phyloP scores from a whole-genome alignment of 1,140 invertebrate species.

The Heliconius congener region DNA sequence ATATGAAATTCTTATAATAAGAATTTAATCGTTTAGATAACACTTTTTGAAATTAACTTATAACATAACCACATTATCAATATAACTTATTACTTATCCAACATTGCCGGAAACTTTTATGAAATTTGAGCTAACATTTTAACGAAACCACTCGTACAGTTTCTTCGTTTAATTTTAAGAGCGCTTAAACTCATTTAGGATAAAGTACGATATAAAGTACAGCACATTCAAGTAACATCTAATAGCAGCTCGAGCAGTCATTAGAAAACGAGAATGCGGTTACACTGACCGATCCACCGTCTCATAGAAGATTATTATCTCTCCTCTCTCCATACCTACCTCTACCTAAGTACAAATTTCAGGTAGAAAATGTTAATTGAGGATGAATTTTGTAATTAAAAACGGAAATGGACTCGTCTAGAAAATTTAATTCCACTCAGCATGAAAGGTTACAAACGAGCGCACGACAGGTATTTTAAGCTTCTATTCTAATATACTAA shows the following conservation, averaged over 20 bases:
- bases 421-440: constrained; percentile 1
- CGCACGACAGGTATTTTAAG: constrained; percentile 11
- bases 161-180: background rate
- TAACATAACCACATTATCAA: background rate
- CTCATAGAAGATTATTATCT: constrained; percentile 3
- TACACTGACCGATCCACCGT: constrained; percentile 17
- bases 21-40: too few species aligned
- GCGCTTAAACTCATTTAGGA: background rate
- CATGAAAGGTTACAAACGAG: background rate
- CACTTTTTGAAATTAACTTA: background rate
- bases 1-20: too few species aligned
- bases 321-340: background rate
- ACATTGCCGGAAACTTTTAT: background rate
- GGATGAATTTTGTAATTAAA: constrained; percentile 9
- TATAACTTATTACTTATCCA: background rate
- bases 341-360: background rate
- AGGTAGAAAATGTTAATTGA: constrained; percentile 8
- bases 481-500: constrained; percentile 6
- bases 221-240: constrained; percentile 12
- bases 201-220: constrained; percentile 19
- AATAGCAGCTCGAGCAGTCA: constrained; percentile 28
- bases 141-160: constrained; percentile 6
- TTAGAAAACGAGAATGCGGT: constrained; percentile 33
- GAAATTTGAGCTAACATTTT: constrained; percentile 11
- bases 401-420: background rate